Percentiles rank a stretch among this genome's conserved stretches.
Evolutionary conservation across 2,113 vertebrate genomes (phyloP).

Genomic region (Harpagus bidentatus): DNA sequence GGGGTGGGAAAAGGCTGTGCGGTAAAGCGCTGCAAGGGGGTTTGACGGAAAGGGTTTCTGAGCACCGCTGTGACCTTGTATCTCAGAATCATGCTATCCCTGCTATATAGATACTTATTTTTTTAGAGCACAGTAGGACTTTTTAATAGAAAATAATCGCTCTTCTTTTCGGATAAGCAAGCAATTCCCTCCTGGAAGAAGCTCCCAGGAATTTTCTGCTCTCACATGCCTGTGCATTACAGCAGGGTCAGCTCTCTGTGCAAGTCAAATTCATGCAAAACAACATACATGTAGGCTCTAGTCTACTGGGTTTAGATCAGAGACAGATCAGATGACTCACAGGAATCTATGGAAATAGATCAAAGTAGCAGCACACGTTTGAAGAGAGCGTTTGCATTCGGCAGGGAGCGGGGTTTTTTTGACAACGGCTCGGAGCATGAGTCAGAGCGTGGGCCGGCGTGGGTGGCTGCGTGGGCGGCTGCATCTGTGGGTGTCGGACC

Average conservation of each 20-base stretch:
- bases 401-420: constrained; percentile 42
- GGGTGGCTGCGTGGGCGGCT: constrained; percentile 58
- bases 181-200: not conserved
- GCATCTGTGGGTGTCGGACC: constrained; percentile 73
- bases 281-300: constrained; percentile 24
- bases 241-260: not conserved
- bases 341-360: constrained; percentile 69
- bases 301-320: constrained; percentile 56
- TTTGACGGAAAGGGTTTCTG: not conserved
- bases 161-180: not conserved
- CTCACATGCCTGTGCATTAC: not conserved
- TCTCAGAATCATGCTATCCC: not conserved
- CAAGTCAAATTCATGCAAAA: constrained; percentile 26
- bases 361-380: constrained; percentile 59
- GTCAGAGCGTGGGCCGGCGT: constrained; percentile 62
- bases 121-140: not conserved
- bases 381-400: constrained; percentile 53
- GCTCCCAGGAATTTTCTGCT: not conserved
- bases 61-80: not conserved
- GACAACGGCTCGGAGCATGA: constrained; percentile 59
- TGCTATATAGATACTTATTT: no score
- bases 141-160: constrained; percentile 4
- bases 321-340: constrained; percentile 63
- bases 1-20: not conserved
- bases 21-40: no score